These are phyloP conservation scores for Pristionchus japonicus DNA, from an alignment of 2,888 invertebrate genomes.

Conservation along the genomic window DNA sequence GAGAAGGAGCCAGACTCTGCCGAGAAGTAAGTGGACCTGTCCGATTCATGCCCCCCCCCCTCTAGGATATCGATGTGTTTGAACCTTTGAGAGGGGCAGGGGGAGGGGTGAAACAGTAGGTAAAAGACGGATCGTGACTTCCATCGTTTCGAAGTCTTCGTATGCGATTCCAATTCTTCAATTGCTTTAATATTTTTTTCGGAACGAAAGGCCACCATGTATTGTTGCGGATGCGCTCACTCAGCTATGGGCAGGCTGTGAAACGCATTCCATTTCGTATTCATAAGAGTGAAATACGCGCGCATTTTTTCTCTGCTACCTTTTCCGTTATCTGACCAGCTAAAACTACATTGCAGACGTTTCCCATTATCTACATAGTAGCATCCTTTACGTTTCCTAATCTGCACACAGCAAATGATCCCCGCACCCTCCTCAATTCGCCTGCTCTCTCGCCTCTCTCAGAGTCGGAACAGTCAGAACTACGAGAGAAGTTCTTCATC, in stretches of 20 bases:
- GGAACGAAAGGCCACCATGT: no score
- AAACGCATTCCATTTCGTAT: not conserved
- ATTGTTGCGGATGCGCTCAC: not conserved
- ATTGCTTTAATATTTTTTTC: no score
- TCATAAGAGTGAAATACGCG: no score
- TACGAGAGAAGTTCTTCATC: not conserved
- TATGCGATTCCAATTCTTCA: no score
- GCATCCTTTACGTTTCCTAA: not conserved
- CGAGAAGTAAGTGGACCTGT: constrained; percentile 36
- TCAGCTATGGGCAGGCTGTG: not conserved
- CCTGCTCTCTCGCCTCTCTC: not conserved
- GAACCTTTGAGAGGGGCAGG: no score
- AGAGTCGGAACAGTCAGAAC: not conserved
- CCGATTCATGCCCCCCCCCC: no score
- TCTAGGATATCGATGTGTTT: no score
- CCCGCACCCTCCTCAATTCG: not conserved
- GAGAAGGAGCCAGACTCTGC: constrained; percentile 26
- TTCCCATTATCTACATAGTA: no score
- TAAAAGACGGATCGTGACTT: no score
- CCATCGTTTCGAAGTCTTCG: no score
- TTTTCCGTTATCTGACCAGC: not conserved
- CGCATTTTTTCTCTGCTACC: not conserved
- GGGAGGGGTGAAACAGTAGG: no score
- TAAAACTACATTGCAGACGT: not conserved
- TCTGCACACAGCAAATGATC: not conserved